These are phyloP conservation scores for Donacobius atricapilla DNA, from an alignment of 2,113 vertebrate genomes.

Conservation along the genomic window DNA sequence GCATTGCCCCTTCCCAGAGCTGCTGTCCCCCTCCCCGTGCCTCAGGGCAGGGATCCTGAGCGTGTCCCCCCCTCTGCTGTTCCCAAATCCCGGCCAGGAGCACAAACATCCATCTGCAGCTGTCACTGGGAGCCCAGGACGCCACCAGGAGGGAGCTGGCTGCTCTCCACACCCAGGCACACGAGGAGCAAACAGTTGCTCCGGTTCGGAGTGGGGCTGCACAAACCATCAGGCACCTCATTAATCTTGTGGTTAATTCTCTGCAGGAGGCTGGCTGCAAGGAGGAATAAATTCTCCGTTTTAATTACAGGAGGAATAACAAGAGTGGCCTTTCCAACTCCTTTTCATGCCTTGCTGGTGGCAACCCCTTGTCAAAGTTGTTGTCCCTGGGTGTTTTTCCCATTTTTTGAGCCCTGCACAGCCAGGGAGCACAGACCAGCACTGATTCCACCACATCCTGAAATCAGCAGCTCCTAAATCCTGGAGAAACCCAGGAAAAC, in stretches of 20 bases:
- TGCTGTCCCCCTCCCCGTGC: neutral
- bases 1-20: neutral
- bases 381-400: neutral
- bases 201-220: neutral
- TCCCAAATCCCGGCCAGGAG: neutral
- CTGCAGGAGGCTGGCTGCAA: neutral
- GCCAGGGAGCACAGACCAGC: neutral
- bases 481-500: neutral
- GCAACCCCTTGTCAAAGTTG: neutral
- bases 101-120: neutral
- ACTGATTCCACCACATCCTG: neutral
- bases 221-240: slow-evolving; percentile 17
- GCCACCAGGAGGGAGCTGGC: neutral
- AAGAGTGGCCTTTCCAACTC: neutral
- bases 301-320: neutral
- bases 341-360: neutral
- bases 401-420: neutral
- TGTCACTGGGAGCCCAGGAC: neutral
- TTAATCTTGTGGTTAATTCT: slow-evolving; percentile 33
- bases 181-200: neutral
- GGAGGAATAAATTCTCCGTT: neutral
- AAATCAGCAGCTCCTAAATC: accelerated
- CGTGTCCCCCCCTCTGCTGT: neutral
- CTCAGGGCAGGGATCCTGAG: neutral
- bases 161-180: neutral